Base-by-base conservation (phyloP, 1,140 invertebrate species). In the Sminthurides bifidus region DNA sequence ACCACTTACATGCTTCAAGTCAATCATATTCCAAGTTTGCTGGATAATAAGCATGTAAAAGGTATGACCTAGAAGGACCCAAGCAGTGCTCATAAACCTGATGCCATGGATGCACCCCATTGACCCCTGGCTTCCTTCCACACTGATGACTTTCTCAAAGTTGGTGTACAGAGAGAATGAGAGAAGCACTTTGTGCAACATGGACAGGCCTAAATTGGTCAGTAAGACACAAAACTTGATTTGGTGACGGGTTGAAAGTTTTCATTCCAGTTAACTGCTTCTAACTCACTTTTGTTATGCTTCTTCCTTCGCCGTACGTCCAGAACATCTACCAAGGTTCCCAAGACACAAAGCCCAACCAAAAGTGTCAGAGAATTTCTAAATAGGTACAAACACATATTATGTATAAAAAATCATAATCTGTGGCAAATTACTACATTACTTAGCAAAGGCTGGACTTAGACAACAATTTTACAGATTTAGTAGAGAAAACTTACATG, bases 41-140 rank as follows among this genome's bases (percentile, higher is more conserved):
- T 31, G 21, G 6, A 38, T 12, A 4, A 21, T 6, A 12, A 51
- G 5, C 4, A 10, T 17, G 3, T 4, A 23, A 40, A 30, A 72
- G n/a, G 70, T 68, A 56, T 77, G 76, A 2, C 72, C 75, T 2
- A 76, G 60, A 19, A 77, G 67, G 12, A 77, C 72, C 76, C 76
- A 77, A 2, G 66, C 65, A 68, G 74, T 75, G 49, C 70, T 72
- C 15, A 76, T 46, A 24, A 75, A 73, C 10, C 72, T 54, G 27
- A 73, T 66, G 6, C 72, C 71, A 54, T 73, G 66, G 12, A 73
- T 21, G 52, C 65, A 68, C 15, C 54, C 44, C 2, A 69, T 38
- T 51, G 55, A 58, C 12, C 57, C 63, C 10, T 45, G 54, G 5
- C 46, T 24, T 12, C 60, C 51, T 14, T 63, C 63, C 2, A 67